Evolutionary conservation across 2,797 vertebrate species (phyloP), one percentile per base, ranked within the genome.

Genomic region (Micromesistius poutassou): DNA sequence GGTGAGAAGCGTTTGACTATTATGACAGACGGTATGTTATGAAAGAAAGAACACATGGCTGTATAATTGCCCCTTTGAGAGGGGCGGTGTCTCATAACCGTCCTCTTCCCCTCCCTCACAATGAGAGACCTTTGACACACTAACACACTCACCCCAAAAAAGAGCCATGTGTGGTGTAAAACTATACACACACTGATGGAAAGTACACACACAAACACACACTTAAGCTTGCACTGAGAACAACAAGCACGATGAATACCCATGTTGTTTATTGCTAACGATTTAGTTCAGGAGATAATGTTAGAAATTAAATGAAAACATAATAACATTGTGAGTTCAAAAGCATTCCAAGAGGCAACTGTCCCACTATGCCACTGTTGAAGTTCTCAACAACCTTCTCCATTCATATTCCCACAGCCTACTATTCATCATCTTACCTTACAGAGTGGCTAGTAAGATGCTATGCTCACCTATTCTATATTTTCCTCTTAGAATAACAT

Each of bases 81-180:
- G 36, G 36, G 9, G 1, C 36, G 36, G 36, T 38, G 36, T 38
- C 36, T 85, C 13, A 90, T 50, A 8, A 80, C 9, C 33, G 78
- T 74, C 33, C 25, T 74, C 74, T 30, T 22, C 13, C 75, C 22
- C 70, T 38, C 22, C 62, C 66, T 86, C 86, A 42, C 40, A 42
- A 42, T 42, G 40, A 42, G 55, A 9, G 55, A 92, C 89, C 87
- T 91, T 90, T 91, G 77, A 82, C 88, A 85, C 79, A 92, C 83
- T 92, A 82, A 86, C 86, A 87, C 80, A 87, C 77, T 89, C 78
- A 35, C 80, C 80, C 78, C 77, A 40, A 81, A 80, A 87, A 76
- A 86, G 42, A 36, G 66, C 33, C 81, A 80, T 76, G 77, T 81
- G 75, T 30, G 28, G 33, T 28, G 55, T 71, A 33, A n/a, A 77